These are phyloP conservation scores for Agraylea sexmaculata DNA, from an alignment of 1,140 invertebrate genomes.

Conservation along the genomic window DNA sequence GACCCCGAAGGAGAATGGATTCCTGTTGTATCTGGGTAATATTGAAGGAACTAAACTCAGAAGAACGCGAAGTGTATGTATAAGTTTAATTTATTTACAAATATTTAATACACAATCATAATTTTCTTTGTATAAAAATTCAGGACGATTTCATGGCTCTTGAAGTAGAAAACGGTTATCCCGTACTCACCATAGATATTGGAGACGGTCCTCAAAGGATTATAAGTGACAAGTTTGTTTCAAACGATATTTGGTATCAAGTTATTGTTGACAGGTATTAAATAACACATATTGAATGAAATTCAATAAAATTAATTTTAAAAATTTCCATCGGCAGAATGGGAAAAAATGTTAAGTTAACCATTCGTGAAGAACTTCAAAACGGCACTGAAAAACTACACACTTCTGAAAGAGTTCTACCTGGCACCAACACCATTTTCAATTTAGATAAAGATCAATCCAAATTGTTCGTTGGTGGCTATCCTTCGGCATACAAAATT, in stretches of 20 bases:
- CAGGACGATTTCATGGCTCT: slow-evolving; percentile 88
- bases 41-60: slow-evolving; percentile 56
- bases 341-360: slow-evolving; percentile 71
- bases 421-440: slow-evolving; percentile 67
- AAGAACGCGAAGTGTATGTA: slow-evolving; percentile 49
- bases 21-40: slow-evolving; percentile 85
- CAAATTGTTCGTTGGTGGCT: slow-evolving; percentile 83
- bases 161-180: slow-evolving; percentile 79
- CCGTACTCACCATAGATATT: slow-evolving; percentile 75
- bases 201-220: slow-evolving; percentile 72
- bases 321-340: slow-evolving; percentile 41
- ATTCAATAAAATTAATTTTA: neutral
- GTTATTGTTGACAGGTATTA: slow-evolving; percentile 70
- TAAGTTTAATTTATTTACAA: slow-evolving; percentile 11
- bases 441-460: slow-evolving; percentile 77
- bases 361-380: slow-evolving; percentile 62
- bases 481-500: slow-evolving; percentile 54
- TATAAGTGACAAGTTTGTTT: slow-evolving; percentile 60
- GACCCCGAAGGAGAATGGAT: slow-evolving; percentile 67
- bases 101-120: neutral
- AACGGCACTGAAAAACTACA: slow-evolving; percentile 42
- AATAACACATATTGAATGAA: neutral
- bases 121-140: slow-evolving; percentile 7
- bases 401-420: slow-evolving; percentile 47
- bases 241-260: slow-evolving; percentile 85